Conservation (phyloP, 1,140 invertebrate genomes). For the Dendroctonus valens region DNA sequence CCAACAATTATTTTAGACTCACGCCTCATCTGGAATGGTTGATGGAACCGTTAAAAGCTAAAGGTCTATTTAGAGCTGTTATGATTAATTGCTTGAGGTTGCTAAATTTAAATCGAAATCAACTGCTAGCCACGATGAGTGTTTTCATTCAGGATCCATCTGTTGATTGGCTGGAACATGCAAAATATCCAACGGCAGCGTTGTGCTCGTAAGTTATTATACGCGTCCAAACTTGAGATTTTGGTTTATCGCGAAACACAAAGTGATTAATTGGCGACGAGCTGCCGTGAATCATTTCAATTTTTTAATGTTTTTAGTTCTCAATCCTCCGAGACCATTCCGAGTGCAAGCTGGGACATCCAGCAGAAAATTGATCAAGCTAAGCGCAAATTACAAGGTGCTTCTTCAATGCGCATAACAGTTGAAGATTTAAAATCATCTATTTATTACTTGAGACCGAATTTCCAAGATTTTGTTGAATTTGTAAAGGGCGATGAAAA, state of each 20-base stretch:
- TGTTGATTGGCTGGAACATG: constrained; percentile 62
- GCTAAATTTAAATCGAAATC: constrained; percentile 56
- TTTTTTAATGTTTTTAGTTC: not conserved
- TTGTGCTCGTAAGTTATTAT: too few relatives aligned
- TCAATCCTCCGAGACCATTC: not conserved
- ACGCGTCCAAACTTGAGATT: too few relatives aligned
- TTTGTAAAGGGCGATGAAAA: constrained; percentile 49
- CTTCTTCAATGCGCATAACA: constrained; percentile 61
- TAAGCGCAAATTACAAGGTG: constrained; percentile 60
- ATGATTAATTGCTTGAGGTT: constrained; percentile 65
- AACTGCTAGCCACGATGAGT: constrained; percentile 66
- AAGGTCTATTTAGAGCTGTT: constrained; percentile 61
- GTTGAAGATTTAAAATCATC: constrained; percentile 54
- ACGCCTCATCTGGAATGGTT: constrained; percentile 70
- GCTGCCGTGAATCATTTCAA: too few relatives aligned
- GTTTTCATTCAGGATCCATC: constrained; percentile 74
- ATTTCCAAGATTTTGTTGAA: constrained; percentile 46
- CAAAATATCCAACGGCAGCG: constrained; percentile 15
- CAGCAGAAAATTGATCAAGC: constrained; percentile 55
- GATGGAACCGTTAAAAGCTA: constrained; percentile 62
- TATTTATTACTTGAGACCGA: constrained; percentile 43
- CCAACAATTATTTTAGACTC: constrained; percentile 54
- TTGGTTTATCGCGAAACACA: too few relatives aligned
- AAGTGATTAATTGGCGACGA: too few relatives aligned
- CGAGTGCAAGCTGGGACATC: constrained; percentile 55